Base-by-base conservation (phyloP, 2,888 invertebrate species). In the Drosophila formosana region DNA sequence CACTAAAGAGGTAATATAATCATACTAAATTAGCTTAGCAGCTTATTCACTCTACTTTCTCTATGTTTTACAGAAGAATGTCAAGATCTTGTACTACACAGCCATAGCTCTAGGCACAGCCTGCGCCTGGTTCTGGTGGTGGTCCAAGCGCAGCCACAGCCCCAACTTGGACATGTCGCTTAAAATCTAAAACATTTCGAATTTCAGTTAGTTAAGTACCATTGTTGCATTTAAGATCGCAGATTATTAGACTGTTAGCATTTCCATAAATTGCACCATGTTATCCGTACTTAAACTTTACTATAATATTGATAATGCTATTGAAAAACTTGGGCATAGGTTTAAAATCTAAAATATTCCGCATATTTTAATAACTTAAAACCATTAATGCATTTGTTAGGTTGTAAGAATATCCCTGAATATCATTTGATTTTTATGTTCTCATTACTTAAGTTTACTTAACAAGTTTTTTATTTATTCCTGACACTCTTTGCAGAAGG, bases 111-210 rank as follows among this genome's bases (percentile, higher is more conserved):
- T 85, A 45, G 85, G 89, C 0, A 57, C 72, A 3, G 80, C 75
- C 2, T 73, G 79, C 13, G 82, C 89, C 11, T 84, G 89, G 80
- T 72, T 65, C 8, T 82, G 84, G 82, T 88, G 87, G 84, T 88
- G 80, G 83, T 66, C 65, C 1, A 85, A 80, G 9, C 67, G 63
- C 25, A 56, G 43, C 25, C 32, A 68, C 6, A 56, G 61, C 9
- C 53, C 70, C 6, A 64, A 4, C 23, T 30, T 82, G 9, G 74
- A 76, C 0, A 68, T 87, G 34, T 71, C 73, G 1, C n/a, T 87
- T 3, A 63, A 81, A 18, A 67, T 82, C 25, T 81, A 53, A 64
- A 23, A 8, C 9, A 53, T 52, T 28, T n/a, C 43, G 30, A n/a
- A n/a, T 4, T 28, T 28, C 32, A 45, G n/a, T 7, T 23, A 62